Evolutionary conservation across 2,797 vertebrate genomes (phyloP), one percentile per base, ranked within the genome.

Genomic region (Petrocephalus schoutedeni): DNA sequence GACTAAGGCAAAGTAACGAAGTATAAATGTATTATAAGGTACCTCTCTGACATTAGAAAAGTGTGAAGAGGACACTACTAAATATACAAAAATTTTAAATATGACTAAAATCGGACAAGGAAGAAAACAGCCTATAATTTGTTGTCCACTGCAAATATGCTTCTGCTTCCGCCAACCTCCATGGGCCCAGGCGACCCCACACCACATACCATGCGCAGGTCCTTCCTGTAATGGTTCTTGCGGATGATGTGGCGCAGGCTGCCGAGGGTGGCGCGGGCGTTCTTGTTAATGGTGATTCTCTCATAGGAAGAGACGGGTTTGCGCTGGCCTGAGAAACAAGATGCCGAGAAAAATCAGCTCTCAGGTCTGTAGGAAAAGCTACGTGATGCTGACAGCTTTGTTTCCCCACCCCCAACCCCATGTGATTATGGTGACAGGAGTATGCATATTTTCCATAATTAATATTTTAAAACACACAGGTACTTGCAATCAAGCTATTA

Each of bases 221-320:
- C 97, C 4, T 94, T 97, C 91, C 97, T 97, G 95, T 98, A 98
- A 2, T 95, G 97, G 91, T 97, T 98, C 94, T 97, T 98, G 90
- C 96, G 91, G 67, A 98, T 98, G 93, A 98, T 97, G 94, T 98
- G 97, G 86, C 97, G 95, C 91, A 98, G 90, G 91, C 97, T 98
- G 93, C 93, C 96, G 28, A 98, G 97, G 0, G 97, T 98, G 89
- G 97, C 96, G 0, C 98, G 96, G 0, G 97, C 95, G 21, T 98
- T 98, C 95, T 98, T 98, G 93, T 98, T 98, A 92, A 98, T 96
- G 49, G 97, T 97, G 90, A 97, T 96, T 91, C 97, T 97, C 90
- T 97, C 95, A 0, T 97, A 97, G 0, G 95, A 95, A 19, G 87
- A 94, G 32, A 89, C 95, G 7, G 97, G 98, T 90, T 98, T 98